Evolutionary conservation across 2,113 vertebrate species (phyloP).

Genomic region (Piaya cayana): DNA sequence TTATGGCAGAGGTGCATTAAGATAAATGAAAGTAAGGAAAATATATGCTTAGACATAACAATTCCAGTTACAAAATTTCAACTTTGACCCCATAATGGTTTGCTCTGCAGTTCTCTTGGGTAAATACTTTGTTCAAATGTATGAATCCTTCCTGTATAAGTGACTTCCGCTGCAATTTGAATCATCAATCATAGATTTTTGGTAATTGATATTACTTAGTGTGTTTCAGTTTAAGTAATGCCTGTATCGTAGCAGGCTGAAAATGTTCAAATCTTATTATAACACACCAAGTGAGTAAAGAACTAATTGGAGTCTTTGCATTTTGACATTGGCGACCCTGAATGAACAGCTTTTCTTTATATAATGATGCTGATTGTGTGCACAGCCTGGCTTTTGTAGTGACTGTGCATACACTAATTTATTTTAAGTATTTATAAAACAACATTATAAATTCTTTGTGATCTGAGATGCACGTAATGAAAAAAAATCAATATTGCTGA

Average conservation of each 20-base stretch:
- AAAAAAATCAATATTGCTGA: slow-evolving; percentile 7
- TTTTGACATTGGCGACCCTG: slow-evolving; percentile 1
- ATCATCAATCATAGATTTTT: slow-evolving; percentile 34
- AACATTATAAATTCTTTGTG: neutral
- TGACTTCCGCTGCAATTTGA: slow-evolving; percentile 19
- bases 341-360: neutral
- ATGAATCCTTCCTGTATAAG: neutral
- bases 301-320: slow-evolving; percentile 36
- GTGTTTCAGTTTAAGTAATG: neutral
- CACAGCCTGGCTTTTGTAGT: neutral
- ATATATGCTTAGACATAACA: slow-evolving; percentile 31
- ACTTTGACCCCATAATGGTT: neutral
- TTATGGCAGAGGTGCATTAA: neutral
- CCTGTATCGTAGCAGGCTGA: neutral
- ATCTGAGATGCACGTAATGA: neutral
- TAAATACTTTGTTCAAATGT: slow-evolving; percentile 48
- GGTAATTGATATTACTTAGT: slow-evolving; percentile 33
- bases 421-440: slow-evolving; percentile 21
- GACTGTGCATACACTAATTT: neutral
- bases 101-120: neutral
- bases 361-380: slow-evolving; percentile 5
- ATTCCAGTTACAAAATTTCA: slow-evolving; percentile 14
- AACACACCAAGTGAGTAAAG: neutral
- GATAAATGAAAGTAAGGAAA: slow-evolving; percentile 6
- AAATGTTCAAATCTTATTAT: slow-evolving; percentile 15